A percentile compares a stretch with the other conserved stretches of the same genome.
These are phyloP conservation scores for Arnoldichthys spilopterus DNA, from an alignment of 2,797 vertebrate species.

Conservation along the genomic window DNA sequence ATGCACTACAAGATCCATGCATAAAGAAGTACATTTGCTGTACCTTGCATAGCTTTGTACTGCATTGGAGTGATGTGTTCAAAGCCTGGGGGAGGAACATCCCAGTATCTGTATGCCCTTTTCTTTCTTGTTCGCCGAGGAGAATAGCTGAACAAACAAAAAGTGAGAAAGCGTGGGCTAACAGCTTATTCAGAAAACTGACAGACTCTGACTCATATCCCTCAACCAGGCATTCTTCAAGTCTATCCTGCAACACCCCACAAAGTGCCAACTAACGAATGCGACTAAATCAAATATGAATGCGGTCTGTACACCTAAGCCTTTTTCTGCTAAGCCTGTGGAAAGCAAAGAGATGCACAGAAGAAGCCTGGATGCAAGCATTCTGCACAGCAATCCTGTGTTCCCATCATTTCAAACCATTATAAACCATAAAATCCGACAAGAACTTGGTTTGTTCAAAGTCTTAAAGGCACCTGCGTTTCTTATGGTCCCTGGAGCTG, in stretches of 20 bases:
- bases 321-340: neutral
- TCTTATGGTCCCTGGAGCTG: conserved; percentile 76
- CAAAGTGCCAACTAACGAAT: neutral
- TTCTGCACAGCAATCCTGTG: neutral
- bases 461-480: conserved; percentile 69
- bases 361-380: neutral
- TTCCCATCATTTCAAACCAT: too few species aligned
- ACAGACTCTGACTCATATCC: neutral
- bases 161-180: neutral
- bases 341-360: neutral
- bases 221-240: conserved; percentile 1
- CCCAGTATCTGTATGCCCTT: conserved; percentile 80
- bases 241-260: too few species aligned
- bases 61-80: conserved; percentile 85
- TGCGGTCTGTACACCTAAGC: neutral
- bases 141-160: conserved; percentile 68
- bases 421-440: neutral
- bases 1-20: neutral
- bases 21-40: neutral
- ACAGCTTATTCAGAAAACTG: neutral
- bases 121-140: conserved; percentile 75
- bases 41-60: conserved; percentile 87
- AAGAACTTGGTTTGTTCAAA: neutral
- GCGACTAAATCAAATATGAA: neutral
- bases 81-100: conserved; percentile 81